These are phyloP conservation scores for Calcarius lapponicus DNA, from an alignment of 2,797 vertebrate genomes.

Conservation along the genomic window DNA sequence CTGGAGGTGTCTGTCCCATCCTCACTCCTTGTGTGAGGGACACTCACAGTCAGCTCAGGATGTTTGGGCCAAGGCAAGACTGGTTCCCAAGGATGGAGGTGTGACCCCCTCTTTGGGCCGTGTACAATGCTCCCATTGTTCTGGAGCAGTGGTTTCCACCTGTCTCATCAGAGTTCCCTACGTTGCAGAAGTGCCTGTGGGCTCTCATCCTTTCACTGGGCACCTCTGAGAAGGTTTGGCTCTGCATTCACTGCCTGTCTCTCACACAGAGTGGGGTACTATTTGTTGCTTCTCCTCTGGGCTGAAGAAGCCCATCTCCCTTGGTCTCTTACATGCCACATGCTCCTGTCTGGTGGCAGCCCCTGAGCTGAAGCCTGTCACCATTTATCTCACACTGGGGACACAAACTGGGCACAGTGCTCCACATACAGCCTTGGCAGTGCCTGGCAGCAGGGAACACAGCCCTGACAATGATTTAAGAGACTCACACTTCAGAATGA, in stretches of 20 bases:
- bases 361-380: not conserved
- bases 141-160: not conserved
- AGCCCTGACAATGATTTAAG: not conserved
- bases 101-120: not conserved
- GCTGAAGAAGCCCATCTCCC: not conserved
- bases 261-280: not conserved
- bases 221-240: not conserved
- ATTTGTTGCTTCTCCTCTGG: not conserved
- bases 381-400: not conserved
- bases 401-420: not conserved
- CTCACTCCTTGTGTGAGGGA: not conserved
- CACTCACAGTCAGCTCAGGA: not conserved
- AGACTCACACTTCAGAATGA: not conserved
- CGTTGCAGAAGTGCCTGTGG: not conserved
- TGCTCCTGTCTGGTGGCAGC: not conserved
- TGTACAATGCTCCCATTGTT: not conserved
- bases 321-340: rapidly evolving
- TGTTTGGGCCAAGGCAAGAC: not conserved
- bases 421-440: not conserved
- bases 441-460: not conserved
- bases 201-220: not conserved
- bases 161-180: not conserved
- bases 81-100: not conserved
- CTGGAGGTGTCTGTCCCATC: not conserved
- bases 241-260: not conserved